Percentiles rank a stretch among this genome's conserved stretches.
Conservation (phyloP, 2,888 invertebrate species). For the Drosophila colorata region DNA sequence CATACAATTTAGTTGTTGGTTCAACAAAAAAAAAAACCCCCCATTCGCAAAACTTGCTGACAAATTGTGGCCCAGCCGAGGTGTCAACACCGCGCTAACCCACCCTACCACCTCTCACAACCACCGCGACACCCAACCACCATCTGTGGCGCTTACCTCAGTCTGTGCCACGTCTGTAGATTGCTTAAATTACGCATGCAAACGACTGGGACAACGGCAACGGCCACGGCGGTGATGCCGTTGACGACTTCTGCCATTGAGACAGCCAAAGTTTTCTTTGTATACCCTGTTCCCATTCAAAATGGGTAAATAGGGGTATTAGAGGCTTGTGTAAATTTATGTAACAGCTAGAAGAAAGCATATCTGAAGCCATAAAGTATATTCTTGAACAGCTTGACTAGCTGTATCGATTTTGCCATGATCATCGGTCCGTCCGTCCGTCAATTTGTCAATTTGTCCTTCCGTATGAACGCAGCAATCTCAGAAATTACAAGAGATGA, state of each 20-base stretch:
- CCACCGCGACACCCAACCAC: neutral
- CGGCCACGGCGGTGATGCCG: slow-evolving; percentile 30
- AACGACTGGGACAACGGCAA: slow-evolving; percentile 38
- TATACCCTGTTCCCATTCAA: slow-evolving; percentile 32
- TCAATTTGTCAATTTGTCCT: too few species aligned
- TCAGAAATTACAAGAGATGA: too few species aligned
- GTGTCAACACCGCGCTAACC: slow-evolving; percentile 48
- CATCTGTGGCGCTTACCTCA: slow-evolving; percentile 39
- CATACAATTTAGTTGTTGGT: slow-evolving; percentile 54
- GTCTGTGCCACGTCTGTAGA: slow-evolving; percentile 61
- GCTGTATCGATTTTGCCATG: too few species aligned
- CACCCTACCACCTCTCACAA: neutral
- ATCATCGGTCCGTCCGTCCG: too few species aligned
- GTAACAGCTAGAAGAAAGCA: too few species aligned
- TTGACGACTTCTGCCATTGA: slow-evolving; percentile 74
- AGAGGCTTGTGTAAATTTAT: neutral
- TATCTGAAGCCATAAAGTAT: neutral
- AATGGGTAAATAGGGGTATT: slow-evolving; percentile 20
- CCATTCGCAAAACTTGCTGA: slow-evolving; percentile 53
- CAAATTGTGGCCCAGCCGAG: slow-evolving; percentile 61
- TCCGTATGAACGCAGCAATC: too few species aligned
- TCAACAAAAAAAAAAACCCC: slow-evolving; percentile 18
- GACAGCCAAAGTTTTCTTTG: slow-evolving; percentile 70
- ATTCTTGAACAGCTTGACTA: too few species aligned
- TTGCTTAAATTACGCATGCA: slow-evolving; percentile 65